Percentiles rank a stretch among this genome's conserved stretches.
Conservation (phyloP, 2,797 vertebrate genomes). For the Passerculus sandwichensis region DNA sequence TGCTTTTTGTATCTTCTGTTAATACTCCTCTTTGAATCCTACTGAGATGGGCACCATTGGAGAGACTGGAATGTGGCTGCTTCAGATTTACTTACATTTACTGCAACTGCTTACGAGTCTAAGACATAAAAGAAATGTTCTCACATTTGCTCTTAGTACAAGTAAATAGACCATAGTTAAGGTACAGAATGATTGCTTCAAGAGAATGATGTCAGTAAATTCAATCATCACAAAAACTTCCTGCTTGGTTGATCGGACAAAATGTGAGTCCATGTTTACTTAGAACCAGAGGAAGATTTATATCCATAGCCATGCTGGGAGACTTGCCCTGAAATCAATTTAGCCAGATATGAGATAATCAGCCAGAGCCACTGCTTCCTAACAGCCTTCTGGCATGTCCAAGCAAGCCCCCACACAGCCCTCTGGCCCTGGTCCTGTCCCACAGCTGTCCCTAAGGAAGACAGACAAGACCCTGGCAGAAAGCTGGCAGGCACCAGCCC, state of each 20-base stretch:
- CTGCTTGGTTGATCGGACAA: not conserved
- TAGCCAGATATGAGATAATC: not conserved
- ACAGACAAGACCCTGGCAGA: not conserved
- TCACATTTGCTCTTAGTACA: not conserved
- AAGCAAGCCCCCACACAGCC: not conserved
- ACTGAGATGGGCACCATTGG: not conserved
- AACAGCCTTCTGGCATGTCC: not conserved
- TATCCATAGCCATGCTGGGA: not conserved
- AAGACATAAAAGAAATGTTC: not conserved
- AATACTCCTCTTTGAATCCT: not conserved
- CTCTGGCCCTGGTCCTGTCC: not conserved
- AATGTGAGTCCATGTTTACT: not conserved
- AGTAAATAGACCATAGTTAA: not conserved
- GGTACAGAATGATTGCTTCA: not conserved
- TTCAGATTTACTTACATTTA: not conserved
- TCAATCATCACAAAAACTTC: not conserved
- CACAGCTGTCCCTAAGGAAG: not conserved
- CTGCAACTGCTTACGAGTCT: accelerated
- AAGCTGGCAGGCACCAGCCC: not conserved
- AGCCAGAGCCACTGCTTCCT: not conserved
- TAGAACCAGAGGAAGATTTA: not conserved
- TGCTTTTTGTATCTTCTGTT: not conserved
- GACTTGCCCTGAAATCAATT: not conserved
- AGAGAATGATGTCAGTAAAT: not conserved
- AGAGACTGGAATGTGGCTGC: not conserved